Base-by-base conservation (phyloP, 2,888 invertebrate genomes). In the Clivina fossor region DNA sequence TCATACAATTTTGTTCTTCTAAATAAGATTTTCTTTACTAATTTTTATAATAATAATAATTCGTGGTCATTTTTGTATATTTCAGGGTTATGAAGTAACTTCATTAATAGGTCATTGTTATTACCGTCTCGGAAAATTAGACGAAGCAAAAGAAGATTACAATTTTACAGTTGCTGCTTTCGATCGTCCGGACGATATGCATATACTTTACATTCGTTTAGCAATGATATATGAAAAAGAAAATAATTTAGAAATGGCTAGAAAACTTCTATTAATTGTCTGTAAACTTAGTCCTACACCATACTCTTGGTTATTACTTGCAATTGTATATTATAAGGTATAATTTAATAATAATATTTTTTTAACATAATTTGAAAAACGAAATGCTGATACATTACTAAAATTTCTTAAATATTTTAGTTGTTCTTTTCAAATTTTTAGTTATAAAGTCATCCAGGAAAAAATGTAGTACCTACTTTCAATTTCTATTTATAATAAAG, bases 261-360 rank as follows among this genome's bases (percentile, higher is more conserved):
- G 71, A 54, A 68, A 70, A 59, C 55, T 69, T 3, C 57, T 73
- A 7, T 59, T 74, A 18, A 55, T 65, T 8, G 69, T 71, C 4
- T 71, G 71, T 56, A 72, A 73, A 59, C 58, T 64, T 41, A 64
- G 65, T 43, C 69, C 72, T 3, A 70, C 73, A 1, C 70, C 74
- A 3, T 69, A 68, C 44, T 66, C 70, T 1, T 75, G 74, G 75
- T 60, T 66, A 35, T 59, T 56, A 22, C 64, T 66, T 18, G 71
- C 68, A 3, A 63, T 63, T 30, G 40, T 65, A 2, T 69, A 64
- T 60, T 66, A 65, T 41, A 58, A 62, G 48, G 68, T 66, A 60
- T n/a, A 16, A 7, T 38, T 19, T n/a, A n/a, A n/a, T n/a, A n/a
- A n/a, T n/a, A n/a, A n/a, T n/a, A n/a, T n/a, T n/a, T n/a, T n/a